Evolutionary conservation across 2,888 invertebrate genomes (phyloP), one percentile per base, ranked within the genome.

Genomic region (Caenorhabditis sp.): DNA sequence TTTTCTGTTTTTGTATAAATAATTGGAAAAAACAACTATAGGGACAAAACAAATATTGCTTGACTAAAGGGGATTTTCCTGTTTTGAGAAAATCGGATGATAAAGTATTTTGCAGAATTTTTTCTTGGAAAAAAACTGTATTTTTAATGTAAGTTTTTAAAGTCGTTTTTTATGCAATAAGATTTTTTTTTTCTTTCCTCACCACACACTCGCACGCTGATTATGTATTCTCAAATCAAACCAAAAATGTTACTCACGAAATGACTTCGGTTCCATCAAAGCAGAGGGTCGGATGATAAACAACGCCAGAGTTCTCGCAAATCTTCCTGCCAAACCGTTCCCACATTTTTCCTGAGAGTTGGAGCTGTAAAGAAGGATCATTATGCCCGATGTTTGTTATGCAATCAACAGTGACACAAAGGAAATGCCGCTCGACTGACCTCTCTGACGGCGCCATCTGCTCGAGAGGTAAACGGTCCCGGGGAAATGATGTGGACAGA

Each of bases 401-500:
- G 72, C 47, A 72, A 72, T 47, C 20, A 40, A 18, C 3, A 20
- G 3, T 3, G 3, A 20, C 15, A 11, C 53, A 53, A 53, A 53
- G 26, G 53, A 24, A 26, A n/a, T 18, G 47, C 47, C 47, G 47
- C 2, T 3, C 26, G 60, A 65, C 65, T 47, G 24, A 80, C 80
- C 80, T 76, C 80, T 65, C 58, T 74, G 15, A 69, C 80, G 11
- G 80, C 74, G 37, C 56, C 53, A 28, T 76, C 74, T 50, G 69
- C 74, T 32, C 68, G 51, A 0, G 74, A 68, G 26, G 35, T 28
- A 26, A 74, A 80, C 26, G 69, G 58, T 58, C 67, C 67, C 0
- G 68, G 72, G 1, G 67, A 62, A 1, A n/a, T 24, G n/a, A 74
- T 13, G 20, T 32, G 56, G 8, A 60, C 35, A 13, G 51, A 37